Evolutionary conservation across 2,113 vertebrate genomes (phyloP).

Genomic region (Loxodonta africana): DNA sequence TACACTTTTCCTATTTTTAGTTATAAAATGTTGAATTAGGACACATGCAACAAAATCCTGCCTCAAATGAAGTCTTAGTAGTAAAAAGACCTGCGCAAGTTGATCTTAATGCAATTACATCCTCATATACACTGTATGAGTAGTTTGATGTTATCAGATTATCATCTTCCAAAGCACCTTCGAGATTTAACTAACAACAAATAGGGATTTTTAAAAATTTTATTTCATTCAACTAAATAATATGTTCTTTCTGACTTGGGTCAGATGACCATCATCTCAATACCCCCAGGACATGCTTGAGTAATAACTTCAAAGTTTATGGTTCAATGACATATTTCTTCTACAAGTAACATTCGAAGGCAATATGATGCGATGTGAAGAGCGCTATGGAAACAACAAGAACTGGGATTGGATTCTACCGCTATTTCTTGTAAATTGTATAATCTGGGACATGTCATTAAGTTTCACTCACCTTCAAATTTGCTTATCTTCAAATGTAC

Average conservation of each 20-base stretch:
- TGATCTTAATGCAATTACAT: slow-evolving; percentile 24
- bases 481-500: not conserved
- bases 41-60: slow-evolving; percentile 45
- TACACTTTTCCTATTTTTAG: slow-evolving; percentile 59
- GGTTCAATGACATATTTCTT: not conserved
- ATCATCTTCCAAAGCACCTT: not conserved
- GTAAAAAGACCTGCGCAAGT: not conserved
- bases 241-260: not conserved
- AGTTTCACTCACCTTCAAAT: not conserved
- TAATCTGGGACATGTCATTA: not conserved
- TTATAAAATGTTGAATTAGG: slow-evolving; percentile 63
- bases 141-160: not conserved
- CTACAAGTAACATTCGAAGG: not conserved
- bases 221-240: slow-evolving; percentile 46
- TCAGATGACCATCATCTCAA: not conserved
- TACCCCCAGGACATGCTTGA: not conserved
- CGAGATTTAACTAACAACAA: slow-evolving; percentile 22
- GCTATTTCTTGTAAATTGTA: not conserved
- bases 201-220: not conserved
- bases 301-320: not conserved
- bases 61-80: slow-evolving; percentile 17
- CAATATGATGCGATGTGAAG: not conserved
- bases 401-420: not conserved
- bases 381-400: not conserved
- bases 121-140: not conserved